Evolutionary conservation across 2,888 invertebrate species (phyloP).

Genomic region (Leucophenga maculata): DNA sequence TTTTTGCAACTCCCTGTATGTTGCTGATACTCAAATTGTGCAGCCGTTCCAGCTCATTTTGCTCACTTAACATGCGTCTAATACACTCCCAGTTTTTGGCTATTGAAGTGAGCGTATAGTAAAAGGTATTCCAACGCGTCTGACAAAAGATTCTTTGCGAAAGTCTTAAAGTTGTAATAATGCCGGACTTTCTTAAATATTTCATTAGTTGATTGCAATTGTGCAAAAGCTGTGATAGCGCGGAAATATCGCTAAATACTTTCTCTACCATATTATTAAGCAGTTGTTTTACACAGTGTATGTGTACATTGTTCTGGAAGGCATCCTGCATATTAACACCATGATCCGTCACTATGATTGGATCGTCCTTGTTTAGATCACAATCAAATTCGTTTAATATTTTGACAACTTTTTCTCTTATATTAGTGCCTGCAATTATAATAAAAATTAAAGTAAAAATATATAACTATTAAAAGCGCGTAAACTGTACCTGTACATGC

Average conservation of each 20-base stretch:
- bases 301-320: slow-evolving; percentile 29
- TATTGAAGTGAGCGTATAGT: slow-evolving; percentile 22
- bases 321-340: slow-evolving; percentile 29
- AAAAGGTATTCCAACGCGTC: slow-evolving; percentile 28
- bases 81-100: slow-evolving; percentile 27
- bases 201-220: slow-evolving; percentile 25
- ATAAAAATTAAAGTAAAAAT: no score
- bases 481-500: slow-evolving; percentile 13
- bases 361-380: slow-evolving; percentile 5
- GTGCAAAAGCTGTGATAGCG: slow-evolving; percentile 21
- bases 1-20: not conserved
- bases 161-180: not conserved
- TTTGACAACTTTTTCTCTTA: not conserved
- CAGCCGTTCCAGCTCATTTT: not conserved
- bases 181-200: slow-evolving; percentile 29
- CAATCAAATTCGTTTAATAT: slow-evolving; percentile 20
- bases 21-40: slow-evolving; percentile 10
- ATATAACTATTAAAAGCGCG: not conserved
- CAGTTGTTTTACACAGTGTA: slow-evolving; percentile 30
- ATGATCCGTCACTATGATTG: slow-evolving; percentile 33
- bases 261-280: slow-evolving; percentile 29
- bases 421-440: slow-evolving; percentile 10
- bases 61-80: slow-evolving; percentile 1
- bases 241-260: slow-evolving; percentile 26
- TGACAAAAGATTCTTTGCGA: slow-evolving; percentile 20